Base-by-base conservation (phyloP, 2,797 vertebrate genomes). In the Alfaro cultratus region DNA sequence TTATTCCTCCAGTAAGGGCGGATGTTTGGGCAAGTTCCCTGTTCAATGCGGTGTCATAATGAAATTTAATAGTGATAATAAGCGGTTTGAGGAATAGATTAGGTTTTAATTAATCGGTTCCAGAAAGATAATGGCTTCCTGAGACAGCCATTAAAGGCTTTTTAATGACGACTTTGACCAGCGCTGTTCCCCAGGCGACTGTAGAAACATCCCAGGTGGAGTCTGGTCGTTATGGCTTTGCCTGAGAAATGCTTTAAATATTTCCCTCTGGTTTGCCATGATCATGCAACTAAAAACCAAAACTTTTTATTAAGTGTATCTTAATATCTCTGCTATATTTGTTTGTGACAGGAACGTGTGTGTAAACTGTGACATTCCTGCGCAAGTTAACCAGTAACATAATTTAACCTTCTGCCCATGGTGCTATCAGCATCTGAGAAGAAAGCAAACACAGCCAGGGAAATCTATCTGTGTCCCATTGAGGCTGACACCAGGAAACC, bases 71-170 rank as follows among this genome's bases (percentile, higher is more conserved):
- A 46, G 73, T 45, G 78, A 89, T 90, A 83, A 86, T 90, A 86
- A 80, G 73, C 64, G 85, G 79, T 76, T 75, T 86, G 84, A 85
- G 82, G 77, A 87, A 76, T 76, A 89, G 82, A 94, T 93, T 80
- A 88, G 91, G 90, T 90, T 92, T 91, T 92, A 90, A 90, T 93
- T 87, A 93, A 92, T 90, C 71, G 53, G 82, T 88, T 84, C 83
- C 84, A 43, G 86, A 86, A 92, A 85, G 89, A 90, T 92, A 88
- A 91, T 89, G 82, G 82, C 85, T 90, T 92, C 84, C 86, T 64
- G 83, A 90, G 83, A 89, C 82, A 85, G 83, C 87, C 78, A 89
- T 92, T 92, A 91, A 90, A 93, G 81, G 83, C 86, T 83, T 86
- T 88, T 87, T 88, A 88, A 90, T 87, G 83, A 88, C 77, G 83